Evolutionary conservation across 2,797 vertebrate genomes (phyloP).

Genomic region (Trachops cirrhosus): DNA sequence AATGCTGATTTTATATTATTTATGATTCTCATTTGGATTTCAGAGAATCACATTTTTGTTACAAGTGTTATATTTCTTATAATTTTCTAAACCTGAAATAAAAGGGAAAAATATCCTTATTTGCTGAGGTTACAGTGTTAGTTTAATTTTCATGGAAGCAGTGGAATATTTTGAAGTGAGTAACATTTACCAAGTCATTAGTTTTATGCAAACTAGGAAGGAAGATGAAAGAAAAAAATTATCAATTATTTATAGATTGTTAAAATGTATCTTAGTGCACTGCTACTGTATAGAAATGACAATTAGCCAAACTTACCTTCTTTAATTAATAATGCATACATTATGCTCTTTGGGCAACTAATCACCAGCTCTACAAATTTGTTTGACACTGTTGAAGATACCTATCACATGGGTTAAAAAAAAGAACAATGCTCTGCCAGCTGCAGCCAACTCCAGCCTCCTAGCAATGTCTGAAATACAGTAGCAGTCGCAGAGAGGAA

Average conservation of each 20-base stretch:
- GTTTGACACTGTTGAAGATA: constrained; percentile 83
- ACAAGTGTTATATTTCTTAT: constrained; percentile 65
- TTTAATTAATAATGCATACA: constrained; percentile 97
- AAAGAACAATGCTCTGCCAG: constrained; percentile 76
- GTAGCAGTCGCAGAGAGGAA: constrained; percentile 73
- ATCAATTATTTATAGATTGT: constrained; percentile 99
- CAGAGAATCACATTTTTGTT: constrained; percentile 79
- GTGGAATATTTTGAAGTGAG: constrained; percentile 95
- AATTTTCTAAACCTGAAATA: constrained; percentile 75
- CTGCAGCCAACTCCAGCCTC: constrained; percentile 75
- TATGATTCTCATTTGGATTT: constrained; percentile 76
- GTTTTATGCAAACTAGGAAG: constrained; percentile 99
- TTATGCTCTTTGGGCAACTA: constrained; percentile 89
- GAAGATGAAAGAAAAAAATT: constrained; percentile 98
- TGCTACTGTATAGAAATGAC: constrained; percentile 91
- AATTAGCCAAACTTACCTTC: constrained; percentile 95
- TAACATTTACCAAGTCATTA: constrained; percentile 99
- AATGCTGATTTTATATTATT: constrained; percentile 68
- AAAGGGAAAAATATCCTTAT: constrained; percentile 78
- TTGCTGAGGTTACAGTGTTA: constrained; percentile 87
- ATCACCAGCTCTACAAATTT: constrained; percentile 86
- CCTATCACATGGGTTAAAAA: constrained; percentile 80
- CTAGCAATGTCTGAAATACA: constrained; percentile 65
- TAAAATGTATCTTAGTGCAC: constrained; percentile 93
- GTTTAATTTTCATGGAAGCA: constrained; percentile 89